Percentiles rank a stretch among this genome's conserved stretches.
Conservation (phyloP, 2,888 invertebrate genomes). For the Acheta domesticus region DNA sequence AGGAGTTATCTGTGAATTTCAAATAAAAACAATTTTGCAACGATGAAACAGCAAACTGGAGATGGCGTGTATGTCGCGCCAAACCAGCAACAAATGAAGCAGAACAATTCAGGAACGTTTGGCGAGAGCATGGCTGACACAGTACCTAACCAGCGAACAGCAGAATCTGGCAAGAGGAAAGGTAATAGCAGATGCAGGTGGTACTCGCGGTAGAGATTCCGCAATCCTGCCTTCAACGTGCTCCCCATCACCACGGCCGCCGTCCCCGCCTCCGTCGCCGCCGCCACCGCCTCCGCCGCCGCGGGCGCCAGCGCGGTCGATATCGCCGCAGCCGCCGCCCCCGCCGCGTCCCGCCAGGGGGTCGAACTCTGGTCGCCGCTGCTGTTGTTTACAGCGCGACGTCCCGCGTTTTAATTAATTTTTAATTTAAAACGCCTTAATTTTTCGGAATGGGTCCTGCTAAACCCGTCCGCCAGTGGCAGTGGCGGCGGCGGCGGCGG, state of each 20-base stretch:
- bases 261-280: neutral
- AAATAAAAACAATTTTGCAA: too few species aligned
- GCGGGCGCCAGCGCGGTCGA: neutral
- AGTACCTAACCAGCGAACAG: too few species aligned
- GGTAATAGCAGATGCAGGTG: too few species aligned
- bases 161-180: too few species aligned
- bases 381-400: neutral
- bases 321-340: neutral
- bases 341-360: neutral
- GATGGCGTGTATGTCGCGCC: too few species aligned
- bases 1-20: too few species aligned
- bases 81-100: too few species aligned
- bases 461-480: neutral
- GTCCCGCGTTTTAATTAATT: neutral
- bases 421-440: constrained; percentile 18
- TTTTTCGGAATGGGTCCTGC: neutral
- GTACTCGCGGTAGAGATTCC: too few species aligned
- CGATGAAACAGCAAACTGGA: too few species aligned
- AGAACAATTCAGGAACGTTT: too few species aligned
- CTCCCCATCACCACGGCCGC: neutral
- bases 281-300: neutral
- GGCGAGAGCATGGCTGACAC: too few species aligned
- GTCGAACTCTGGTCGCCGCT: neutral
- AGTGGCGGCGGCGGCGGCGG: neutral
- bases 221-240: too few species aligned